Evolutionary conservation across 1,140 invertebrate species (phyloP).

Genomic region (Drosophila seguyi): DNA sequence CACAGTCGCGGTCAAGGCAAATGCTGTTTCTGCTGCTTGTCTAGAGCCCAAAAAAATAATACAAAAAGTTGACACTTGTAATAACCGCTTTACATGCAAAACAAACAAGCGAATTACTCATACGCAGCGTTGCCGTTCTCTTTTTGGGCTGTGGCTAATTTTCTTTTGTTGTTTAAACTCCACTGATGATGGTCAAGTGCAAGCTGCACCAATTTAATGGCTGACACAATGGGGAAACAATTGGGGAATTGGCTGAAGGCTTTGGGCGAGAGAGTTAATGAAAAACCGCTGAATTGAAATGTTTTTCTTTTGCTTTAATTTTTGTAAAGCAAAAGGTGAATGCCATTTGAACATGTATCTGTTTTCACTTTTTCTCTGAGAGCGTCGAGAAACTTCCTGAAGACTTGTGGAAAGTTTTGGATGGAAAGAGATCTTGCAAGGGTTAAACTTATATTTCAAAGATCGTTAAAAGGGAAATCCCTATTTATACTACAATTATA

Average conservation of each 20-base stretch:
- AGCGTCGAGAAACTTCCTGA: conserved; percentile 55
- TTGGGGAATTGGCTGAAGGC: conserved; percentile 49
- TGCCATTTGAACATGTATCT: conserved; percentile 55
- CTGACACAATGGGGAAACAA: conserved; percentile 78
- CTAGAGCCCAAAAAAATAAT: conserved; percentile 5
- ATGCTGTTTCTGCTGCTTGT: conserved; percentile 8
- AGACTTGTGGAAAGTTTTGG: conserved; percentile 20
- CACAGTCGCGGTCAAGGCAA: conserved; percentile 44
- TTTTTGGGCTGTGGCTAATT: conserved; percentile 6
- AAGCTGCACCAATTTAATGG: conserved; percentile 32
- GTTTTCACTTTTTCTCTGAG: conserved; percentile 1
- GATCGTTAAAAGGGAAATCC: neutral
- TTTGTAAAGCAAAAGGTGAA: conserved; percentile 48
- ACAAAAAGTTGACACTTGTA: conserved; percentile 54
- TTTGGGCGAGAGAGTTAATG: conserved; percentile 50
- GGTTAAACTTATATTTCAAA: neutral
- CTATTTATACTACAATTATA: neutral
- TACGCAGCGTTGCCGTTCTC: conserved; percentile 56
- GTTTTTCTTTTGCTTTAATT: conserved; percentile 38
- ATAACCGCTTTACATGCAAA: conserved; percentile 65
- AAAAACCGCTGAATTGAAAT: conserved; percentile 58
- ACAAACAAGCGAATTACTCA: conserved; percentile 54
- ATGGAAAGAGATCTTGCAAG: neutral
- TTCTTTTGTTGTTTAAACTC: neutral
- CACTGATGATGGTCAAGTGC: conserved; percentile 51